phyloP scores from a whole-genome alignment of 1,140 invertebrate species.

The Drosophila saltans region DNA sequence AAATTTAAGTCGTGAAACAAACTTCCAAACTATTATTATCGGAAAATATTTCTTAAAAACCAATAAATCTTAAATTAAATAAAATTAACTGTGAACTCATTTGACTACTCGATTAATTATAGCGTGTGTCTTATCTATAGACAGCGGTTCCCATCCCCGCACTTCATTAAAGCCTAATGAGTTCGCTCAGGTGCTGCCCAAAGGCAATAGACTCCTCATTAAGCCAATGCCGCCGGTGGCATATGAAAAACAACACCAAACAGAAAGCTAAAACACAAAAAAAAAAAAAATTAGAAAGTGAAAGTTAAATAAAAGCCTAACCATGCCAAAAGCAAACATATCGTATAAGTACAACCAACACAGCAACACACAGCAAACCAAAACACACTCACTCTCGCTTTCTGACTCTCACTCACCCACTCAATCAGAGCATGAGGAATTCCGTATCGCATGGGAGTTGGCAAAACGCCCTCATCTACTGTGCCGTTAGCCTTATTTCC shows the following conservation, averaged over 20 bases:
- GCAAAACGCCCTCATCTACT: slow-evolving; percentile 13
- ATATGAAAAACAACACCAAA: background rate
- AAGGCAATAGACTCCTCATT: slow-evolving; percentile 59
- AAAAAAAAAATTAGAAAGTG: slow-evolving; percentile 57
- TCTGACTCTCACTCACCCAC: slow-evolving; percentile 37
- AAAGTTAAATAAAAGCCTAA: slow-evolving; percentile 52
- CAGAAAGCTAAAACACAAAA: background rate
- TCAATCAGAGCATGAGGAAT: slow-evolving; percentile 49
- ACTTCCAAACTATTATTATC: background rate
- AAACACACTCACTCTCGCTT: background rate
- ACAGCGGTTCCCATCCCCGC: slow-evolving; percentile 6
- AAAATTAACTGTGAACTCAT: slow-evolving; percentile 16
- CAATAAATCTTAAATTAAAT: slow-evolving; percentile 16
- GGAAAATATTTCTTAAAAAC: background rate
- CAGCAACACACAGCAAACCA: background rate
- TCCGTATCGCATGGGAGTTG: slow-evolving; percentile 56
- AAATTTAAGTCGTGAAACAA: too few species aligned
- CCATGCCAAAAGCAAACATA: slow-evolving; percentile 17
- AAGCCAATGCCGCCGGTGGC: slow-evolving; percentile 32
- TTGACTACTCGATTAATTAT: slow-evolving; percentile 32
- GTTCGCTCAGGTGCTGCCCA: slow-evolving; percentile 45
- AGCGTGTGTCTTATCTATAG: slow-evolving; percentile 39
- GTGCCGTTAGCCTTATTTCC: slow-evolving; percentile 3
- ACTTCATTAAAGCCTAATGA: slow-evolving; percentile 69
- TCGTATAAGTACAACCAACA: background rate